Evolutionary conservation across 2,888 invertebrate genomes (phyloP).

Genomic region (Agrilus cyanescens): DNA sequence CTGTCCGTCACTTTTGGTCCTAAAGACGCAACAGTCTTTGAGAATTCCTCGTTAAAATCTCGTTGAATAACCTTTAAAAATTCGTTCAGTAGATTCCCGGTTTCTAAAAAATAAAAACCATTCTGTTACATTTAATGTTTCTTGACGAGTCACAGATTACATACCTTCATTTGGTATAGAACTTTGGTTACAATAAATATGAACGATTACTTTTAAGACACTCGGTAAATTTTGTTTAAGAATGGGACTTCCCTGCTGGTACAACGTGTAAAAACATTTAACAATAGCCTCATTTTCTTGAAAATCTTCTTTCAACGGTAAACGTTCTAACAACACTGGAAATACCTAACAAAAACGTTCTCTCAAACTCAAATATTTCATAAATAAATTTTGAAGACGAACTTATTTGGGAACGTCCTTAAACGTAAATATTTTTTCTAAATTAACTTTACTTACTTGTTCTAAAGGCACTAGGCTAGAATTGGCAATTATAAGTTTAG

Average conservation of each 20-base stretch:
- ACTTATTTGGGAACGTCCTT: too few species aligned
- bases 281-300: slow-evolving; percentile 62
- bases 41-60: slow-evolving; percentile 46
- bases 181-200: slow-evolving; percentile 45
- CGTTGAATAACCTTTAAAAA: slow-evolving; percentile 43
- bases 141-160: slow-evolving; percentile 14
- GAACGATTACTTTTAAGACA: slow-evolving; percentile 43
- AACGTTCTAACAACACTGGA: slow-evolving; percentile 54
- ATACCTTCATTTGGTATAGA: slow-evolving; percentile 39
- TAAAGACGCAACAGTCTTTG: slow-evolving; percentile 33
- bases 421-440: neutral
- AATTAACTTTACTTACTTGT: slow-evolving; percentile 37
- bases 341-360: slow-evolving; percentile 41
- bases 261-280: slow-evolving; percentile 50
- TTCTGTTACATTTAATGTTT: slow-evolving; percentile 11
- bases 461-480: slow-evolving; percentile 50
- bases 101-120: slow-evolving; percentile 33
- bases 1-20: slow-evolving; percentile 31
- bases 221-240: slow-evolving; percentile 41
- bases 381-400: too few species aligned
- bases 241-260: slow-evolving; percentile 46
- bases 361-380: neutral
- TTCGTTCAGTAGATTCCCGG: slow-evolving; percentile 36
- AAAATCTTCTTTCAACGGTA: slow-evolving; percentile 63
- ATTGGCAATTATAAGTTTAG: slow-evolving; percentile 58